These are phyloP conservation scores for Listrodromus nycthemerus DNA, from an alignment of 2,888 invertebrate species.

Conservation along the genomic window DNA sequence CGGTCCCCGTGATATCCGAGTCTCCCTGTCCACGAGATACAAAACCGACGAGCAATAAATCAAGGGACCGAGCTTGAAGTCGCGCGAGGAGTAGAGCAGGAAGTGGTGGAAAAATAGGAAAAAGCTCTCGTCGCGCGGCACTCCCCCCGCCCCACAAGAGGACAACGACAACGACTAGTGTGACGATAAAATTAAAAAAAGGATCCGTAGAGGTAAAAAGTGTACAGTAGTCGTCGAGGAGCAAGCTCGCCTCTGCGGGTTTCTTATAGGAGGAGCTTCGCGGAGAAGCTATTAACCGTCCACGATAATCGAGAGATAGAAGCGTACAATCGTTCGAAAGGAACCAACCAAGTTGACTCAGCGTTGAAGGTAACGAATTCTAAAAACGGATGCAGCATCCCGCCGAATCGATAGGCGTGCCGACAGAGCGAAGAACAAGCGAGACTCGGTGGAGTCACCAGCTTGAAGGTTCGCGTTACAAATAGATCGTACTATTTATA, in stretches of 20 bases:
- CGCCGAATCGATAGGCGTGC: slow-evolving; percentile 41
- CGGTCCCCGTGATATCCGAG: slow-evolving; percentile 57
- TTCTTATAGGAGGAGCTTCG: slow-evolving; percentile 17
- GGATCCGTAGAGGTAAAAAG: neutral
- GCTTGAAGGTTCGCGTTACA: neutral
- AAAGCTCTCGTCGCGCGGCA: slow-evolving; percentile 1
- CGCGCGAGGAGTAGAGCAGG: slow-evolving; percentile 27
- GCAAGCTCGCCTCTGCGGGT: slow-evolving; percentile 1
- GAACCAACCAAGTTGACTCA: slow-evolving; percentile 2
- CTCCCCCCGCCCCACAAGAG: slow-evolving; percentile 26
- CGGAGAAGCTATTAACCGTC: slow-evolving; percentile 34
- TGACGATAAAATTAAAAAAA: slow-evolving; percentile 12
- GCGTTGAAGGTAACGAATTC: slow-evolving; percentile 26
- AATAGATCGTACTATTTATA: neutral
- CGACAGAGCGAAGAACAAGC: slow-evolving; percentile 16
- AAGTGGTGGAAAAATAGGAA: slow-evolving; percentile 34
- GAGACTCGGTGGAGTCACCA: neutral
- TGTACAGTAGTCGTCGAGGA: slow-evolving; percentile 16
- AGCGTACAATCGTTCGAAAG: neutral
- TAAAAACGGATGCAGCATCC: slow-evolving; percentile 33
- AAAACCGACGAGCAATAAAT: slow-evolving; percentile 77
- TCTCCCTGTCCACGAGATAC: slow-evolving; percentile 67
- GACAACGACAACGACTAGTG: slow-evolving; percentile 24
- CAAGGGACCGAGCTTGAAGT: slow-evolving; percentile 64
- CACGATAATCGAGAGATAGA: neutral